Conservation (phyloP, 2,113 vertebrate genomes). For the Hemibagrus wyckioides region DNA sequence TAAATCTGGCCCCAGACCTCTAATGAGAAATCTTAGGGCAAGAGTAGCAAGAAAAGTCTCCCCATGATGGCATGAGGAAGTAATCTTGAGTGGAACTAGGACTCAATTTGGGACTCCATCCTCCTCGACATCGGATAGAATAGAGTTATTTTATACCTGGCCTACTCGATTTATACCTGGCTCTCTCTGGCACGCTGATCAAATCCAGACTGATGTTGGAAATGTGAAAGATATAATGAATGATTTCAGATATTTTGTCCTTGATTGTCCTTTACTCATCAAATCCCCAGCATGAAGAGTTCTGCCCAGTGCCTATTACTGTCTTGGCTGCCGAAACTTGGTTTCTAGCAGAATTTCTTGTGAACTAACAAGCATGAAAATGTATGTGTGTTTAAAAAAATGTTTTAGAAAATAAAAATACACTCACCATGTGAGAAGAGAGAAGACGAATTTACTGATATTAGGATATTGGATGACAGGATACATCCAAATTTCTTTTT, state of each 20-base stretch:
- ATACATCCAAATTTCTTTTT: too few relatives aligned
- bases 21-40: not conserved
- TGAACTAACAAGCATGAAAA: not conserved
- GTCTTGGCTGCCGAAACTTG: not conserved
- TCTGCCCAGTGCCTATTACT: not conserved
- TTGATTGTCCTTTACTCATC: not conserved
- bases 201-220: slow-evolving; percentile 10
- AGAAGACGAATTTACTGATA: not conserved
- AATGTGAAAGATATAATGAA: not conserved
- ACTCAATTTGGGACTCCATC: not conserved
- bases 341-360: not conserved
- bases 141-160: slow-evolving; percentile 6
- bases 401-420: too few relatives aligned
- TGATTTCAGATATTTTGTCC: not conserved
- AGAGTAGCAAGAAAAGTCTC: slow-evolving; percentile 7
- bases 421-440: not conserved
- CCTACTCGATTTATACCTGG: not conserved
- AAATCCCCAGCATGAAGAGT: not conserved
- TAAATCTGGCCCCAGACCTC: not conserved
- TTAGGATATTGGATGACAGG: not conserved
- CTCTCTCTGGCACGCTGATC: not conserved
- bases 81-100: slow-evolving; percentile 5
- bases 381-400: not conserved
- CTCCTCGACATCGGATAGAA: not conserved
- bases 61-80: not conserved